These are phyloP conservation scores for Gadopsis marmoratus DNA, from an alignment of 2,797 vertebrate genomes.

Conservation along the genomic window DNA sequence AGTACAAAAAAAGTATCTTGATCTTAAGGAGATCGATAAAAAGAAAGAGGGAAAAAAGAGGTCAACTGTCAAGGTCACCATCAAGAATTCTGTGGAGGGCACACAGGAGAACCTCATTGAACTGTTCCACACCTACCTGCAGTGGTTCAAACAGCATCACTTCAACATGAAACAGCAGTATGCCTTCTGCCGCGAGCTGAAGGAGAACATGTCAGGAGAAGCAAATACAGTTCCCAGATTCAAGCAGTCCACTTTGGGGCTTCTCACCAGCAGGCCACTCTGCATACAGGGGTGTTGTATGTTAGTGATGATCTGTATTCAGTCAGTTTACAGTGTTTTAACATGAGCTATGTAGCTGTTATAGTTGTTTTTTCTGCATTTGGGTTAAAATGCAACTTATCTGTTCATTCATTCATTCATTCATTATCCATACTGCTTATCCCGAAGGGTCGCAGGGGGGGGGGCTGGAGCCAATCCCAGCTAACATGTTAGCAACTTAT, in stretches of 20 bases:
- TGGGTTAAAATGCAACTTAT: too few species aligned
- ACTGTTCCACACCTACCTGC: neutral
- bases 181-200: neutral
- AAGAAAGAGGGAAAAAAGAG: neutral
- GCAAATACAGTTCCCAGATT: neutral
- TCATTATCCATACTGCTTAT: too few species aligned
- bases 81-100: neutral
- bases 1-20: neutral
- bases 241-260: neutral
- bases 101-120: neutral
- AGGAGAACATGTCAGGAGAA: neutral
- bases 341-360: too few species aligned
- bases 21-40: neutral
- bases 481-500: too few species aligned
- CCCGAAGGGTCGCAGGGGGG: too few species aligned
- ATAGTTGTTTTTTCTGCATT: too few species aligned
- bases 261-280: neutral
- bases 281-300: neutral
- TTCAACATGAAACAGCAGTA: neutral
- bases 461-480: too few species aligned
- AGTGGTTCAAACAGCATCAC: neutral
- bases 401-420: too few species aligned
- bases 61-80: neutral
- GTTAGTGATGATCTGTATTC: too few species aligned
- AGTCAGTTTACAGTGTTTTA: too few species aligned